Percentiles rank a stretch among this genome's conserved stretches.
phyloP scores from a whole-genome alignment of 2,113 vertebrate genomes.

The Rhynchopsitta pachyrhyncha region DNA sequence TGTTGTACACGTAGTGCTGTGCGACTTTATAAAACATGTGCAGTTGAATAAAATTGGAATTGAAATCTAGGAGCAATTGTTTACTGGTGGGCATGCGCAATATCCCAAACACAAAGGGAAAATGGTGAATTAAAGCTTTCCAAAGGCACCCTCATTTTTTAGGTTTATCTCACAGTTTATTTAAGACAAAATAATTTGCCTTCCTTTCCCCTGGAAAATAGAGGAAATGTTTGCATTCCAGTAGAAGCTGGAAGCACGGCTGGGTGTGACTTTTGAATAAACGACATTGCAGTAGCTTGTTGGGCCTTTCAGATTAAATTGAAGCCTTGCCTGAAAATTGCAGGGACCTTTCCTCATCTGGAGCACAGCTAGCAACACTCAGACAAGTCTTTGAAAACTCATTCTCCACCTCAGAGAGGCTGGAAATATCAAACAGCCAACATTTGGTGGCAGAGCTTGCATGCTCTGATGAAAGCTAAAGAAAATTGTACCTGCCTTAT shows the following conservation, averaged over 20 bases:
- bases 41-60: neutral
- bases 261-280: neutral
- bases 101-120: neutral
- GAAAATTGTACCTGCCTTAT: neutral
- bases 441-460: neutral
- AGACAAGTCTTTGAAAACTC: neutral
- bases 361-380: accelerated
- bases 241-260: neutral
- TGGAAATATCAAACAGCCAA: neutral
- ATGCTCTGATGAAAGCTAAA: neutral
- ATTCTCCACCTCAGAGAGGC: neutral
- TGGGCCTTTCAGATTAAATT: neutral
- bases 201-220: neutral
- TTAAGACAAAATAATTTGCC: neutral
- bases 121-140: neutral
- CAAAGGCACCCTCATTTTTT: neutral
- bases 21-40: neutral
- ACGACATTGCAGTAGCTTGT: neutral
- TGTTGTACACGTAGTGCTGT: neutral
- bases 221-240: neutral
- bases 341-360: neutral
- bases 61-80: neutral
- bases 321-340: neutral
- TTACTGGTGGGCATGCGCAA: neutral
- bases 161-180: neutral